phyloP scores from a whole-genome alignment of 2,113 vertebrate genomes.

The Pachycephala philippinensis region DNA sequence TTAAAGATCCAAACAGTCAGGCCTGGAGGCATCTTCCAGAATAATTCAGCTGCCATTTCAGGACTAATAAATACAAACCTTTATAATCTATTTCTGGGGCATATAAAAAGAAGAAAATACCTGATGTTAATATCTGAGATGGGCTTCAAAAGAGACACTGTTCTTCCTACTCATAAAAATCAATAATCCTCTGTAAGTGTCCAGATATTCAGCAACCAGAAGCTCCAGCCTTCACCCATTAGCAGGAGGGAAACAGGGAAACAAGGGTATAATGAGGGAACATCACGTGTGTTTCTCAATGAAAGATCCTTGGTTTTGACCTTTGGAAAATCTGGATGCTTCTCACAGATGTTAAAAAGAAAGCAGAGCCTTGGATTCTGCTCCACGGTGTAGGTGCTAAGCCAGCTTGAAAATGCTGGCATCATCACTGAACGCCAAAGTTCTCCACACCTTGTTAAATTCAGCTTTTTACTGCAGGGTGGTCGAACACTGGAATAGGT shows the following conservation, averaged over 20 bases:
- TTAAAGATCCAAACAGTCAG: neutral
- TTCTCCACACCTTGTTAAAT: neutral
- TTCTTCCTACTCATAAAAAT: neutral
- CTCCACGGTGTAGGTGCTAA: neutral
- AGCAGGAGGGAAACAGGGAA: neutral
- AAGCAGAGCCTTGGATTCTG: neutral
- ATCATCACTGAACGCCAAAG: neutral
- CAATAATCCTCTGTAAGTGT: neutral
- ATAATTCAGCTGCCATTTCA: neutral
- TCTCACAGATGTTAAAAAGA: neutral
- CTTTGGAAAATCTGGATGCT: neutral
- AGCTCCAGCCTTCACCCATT: neutral
- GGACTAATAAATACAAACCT: neutral
- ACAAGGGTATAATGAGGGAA: neutral
- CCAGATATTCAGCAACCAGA: neutral
- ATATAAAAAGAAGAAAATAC: neutral
- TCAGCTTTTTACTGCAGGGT: neutral
- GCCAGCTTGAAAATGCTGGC: neutral
- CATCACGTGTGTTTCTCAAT: neutral
- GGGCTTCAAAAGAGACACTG: neutral
- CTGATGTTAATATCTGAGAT: neutral
- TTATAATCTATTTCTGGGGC: neutral
- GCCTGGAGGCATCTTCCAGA: neutral
- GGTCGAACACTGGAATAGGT: neutral
- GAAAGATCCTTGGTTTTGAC: neutral